These are phyloP conservation scores for Euschistus heros DNA, from an alignment of 1,140 invertebrate genomes.

Conservation along the genomic window DNA sequence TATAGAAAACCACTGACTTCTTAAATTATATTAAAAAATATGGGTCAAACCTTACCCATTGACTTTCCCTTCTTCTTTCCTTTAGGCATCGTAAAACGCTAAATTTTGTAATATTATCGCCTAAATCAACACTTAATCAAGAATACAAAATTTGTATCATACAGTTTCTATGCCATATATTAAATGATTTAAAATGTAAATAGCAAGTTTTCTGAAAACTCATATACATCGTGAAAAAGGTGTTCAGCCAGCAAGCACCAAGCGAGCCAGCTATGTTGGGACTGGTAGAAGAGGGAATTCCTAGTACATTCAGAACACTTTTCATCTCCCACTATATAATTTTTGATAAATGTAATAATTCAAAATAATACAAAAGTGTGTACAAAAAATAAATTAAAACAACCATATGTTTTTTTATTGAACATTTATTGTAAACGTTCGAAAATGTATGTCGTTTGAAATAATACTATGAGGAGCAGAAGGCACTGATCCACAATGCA, in stretches of 20 bases:
- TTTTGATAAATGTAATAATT: too few relatives aligned
- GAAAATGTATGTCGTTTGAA: too few relatives aligned
- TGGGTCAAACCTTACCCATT: slow-evolving; percentile 22
- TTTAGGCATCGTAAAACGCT: slow-evolving; percentile 28
- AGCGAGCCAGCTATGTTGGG: slow-evolving; percentile 14
- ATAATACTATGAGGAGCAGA: background rate
- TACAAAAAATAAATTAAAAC: too few relatives aligned
- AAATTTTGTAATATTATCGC: slow-evolving; percentile 15
- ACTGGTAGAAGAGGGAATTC: slow-evolving; percentile 12
- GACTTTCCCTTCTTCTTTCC: slow-evolving; percentile 30
- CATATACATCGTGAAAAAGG: slow-evolving; percentile 27
- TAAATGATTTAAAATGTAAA: slow-evolving; percentile 28
- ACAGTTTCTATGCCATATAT: slow-evolving; percentile 29
- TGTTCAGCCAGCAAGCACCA: slow-evolving; percentile 10
- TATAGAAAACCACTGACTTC: background rate
- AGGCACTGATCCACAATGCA: background rate
- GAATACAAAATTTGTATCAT: slow-evolving; percentile 29
- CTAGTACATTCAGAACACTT: background rate
- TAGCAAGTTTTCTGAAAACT: slow-evolving; percentile 27
- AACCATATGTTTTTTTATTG: too few relatives aligned
- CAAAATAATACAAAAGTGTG: too few relatives aligned
- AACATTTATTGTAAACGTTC: too few relatives aligned
- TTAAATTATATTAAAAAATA: background rate
- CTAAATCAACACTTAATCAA: slow-evolving; percentile 30
- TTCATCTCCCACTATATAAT: too few relatives aligned